These are phyloP conservation scores for Neocrepidodera transversa DNA, from an alignment of 2,888 invertebrate genomes.

Conservation along the genomic window DNA sequence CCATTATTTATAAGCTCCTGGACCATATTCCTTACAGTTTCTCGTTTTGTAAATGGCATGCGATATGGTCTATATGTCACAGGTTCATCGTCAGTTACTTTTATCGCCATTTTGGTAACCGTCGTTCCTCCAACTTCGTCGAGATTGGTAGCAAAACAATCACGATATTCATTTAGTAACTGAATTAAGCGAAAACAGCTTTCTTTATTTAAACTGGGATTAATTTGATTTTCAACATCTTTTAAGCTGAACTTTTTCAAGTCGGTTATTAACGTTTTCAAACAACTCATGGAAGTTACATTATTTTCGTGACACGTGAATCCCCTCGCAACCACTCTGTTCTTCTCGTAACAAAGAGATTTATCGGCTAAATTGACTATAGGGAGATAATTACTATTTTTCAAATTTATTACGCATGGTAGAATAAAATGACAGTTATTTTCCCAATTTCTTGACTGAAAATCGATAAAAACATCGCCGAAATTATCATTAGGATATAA, in stretches of 20 bases:
- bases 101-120: conserved; percentile 8
- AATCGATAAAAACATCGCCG: conserved; percentile 23
- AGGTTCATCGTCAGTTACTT: too few species aligned
- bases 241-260: not conserved
- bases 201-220: not conserved
- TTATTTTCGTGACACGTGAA: not conserved
- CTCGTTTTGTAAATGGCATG: conserved; percentile 34
- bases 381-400: conserved; percentile 13
- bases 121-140: not conserved
- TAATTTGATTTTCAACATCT: not conserved
- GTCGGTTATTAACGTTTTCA: not conserved
- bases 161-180: conserved; percentile 1
- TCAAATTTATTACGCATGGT: conserved; percentile 23
- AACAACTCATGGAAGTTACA: not conserved
- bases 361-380: conserved; percentile 24
- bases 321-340: conserved; percentile 17
- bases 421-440: conserved; percentile 24
- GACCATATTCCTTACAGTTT: conserved; percentile 32
- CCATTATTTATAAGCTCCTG: conserved; percentile 25
- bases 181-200: not conserved
- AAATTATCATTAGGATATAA: conserved; percentile 7
- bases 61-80: too few species aligned
- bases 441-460: conserved; percentile 22
- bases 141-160: conserved; percentile 4
- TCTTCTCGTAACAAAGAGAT: conserved; percentile 21